Evolutionary conservation across 2,113 vertebrate species (phyloP).

Genomic region (Glaucomys volans): DNA sequence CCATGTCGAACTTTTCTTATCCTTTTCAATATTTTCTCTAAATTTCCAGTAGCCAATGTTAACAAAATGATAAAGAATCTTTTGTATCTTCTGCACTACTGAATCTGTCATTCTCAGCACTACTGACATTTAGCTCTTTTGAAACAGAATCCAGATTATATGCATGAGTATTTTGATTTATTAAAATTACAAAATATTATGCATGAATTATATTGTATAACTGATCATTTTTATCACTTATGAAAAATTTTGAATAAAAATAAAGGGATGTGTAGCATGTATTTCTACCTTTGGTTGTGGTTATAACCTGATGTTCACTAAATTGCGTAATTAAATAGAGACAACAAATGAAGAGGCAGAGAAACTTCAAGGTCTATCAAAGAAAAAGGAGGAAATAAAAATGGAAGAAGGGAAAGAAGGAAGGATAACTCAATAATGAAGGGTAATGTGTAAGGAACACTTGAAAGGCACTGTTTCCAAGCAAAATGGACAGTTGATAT

Average conservation of each 20-base stretch:
- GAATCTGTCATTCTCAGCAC: not conserved
- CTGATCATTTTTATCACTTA: not conserved
- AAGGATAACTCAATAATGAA: not conserved
- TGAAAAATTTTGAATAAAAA: not conserved
- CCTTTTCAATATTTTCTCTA: not conserved
- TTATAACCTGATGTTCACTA: not conserved
- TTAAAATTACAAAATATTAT: not conserved
- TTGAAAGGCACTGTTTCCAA: not conserved
- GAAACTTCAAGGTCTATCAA: not conserved
- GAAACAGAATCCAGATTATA: not conserved
- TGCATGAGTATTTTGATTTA: not conserved
- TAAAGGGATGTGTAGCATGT: not conserved
- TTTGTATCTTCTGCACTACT: not conserved
- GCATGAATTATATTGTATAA: not conserved
- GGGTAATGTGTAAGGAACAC: not conserved
- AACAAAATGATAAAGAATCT: constrained; percentile 13
- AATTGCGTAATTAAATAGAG: not conserved
- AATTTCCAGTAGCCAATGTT: not conserved
- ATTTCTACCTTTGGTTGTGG: not conserved
- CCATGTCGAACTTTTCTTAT: not conserved
- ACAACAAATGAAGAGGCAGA: not conserved
- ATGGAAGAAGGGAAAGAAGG: not conserved
- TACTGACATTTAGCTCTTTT: not conserved
- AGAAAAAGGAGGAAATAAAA: not conserved
- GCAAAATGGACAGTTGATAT: not conserved